Base-by-base conservation (phyloP, 2,888 invertebrate species). In the Clitarchus hookeri region DNA sequence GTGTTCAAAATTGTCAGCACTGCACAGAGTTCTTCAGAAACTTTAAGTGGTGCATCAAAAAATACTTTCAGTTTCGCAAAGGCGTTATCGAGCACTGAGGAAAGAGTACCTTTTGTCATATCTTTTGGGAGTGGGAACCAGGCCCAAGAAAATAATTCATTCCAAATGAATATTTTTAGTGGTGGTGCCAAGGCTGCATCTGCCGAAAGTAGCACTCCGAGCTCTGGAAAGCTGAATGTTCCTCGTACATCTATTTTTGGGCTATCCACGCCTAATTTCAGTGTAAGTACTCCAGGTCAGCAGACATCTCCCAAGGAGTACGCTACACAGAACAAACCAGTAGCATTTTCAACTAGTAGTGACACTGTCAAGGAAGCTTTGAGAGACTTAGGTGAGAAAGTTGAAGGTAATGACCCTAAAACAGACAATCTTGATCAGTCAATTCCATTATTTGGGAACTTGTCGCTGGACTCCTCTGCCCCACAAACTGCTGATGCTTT, bases 171-270 rank as follows among this genome's bases (percentile, higher is more conserved):
- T 27, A 79, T 85, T 23, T 85, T 85, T 48, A 78, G 85, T 79
- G 48, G 26, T n/a, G 48, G 23, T 13, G 48, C 26, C 8, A 23
- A 12, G 16, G 54, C 23, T 8, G 44, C 53, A 23, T 23, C 65
- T 26, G 19, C 82, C 26, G 65, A 65, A 65, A 65, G 65, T n/a
- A n/a, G 2, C 16, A n/a, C 65, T 65, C 16, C n/a, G n/a, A 23
- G 65, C 65, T 90, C 26, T 89, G 77, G 23, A 27, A 90, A 26
- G 89, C 89, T 11, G 89, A 90, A 36, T 87, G 86, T 90, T 25
- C 48, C 87, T 77, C 65, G 87, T 82, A 19, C 65, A n/a, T 23
- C 65, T 16, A n/a, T 65, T 65, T 65, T 65, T 65, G 65, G 65
- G 16, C 65, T 65, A 12, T n/a, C 84, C 16, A 82, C 82, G 6